Evolutionary conservation across 2,888 invertebrate genomes (phyloP).

Genomic region (Pollenia amentaria): DNA sequence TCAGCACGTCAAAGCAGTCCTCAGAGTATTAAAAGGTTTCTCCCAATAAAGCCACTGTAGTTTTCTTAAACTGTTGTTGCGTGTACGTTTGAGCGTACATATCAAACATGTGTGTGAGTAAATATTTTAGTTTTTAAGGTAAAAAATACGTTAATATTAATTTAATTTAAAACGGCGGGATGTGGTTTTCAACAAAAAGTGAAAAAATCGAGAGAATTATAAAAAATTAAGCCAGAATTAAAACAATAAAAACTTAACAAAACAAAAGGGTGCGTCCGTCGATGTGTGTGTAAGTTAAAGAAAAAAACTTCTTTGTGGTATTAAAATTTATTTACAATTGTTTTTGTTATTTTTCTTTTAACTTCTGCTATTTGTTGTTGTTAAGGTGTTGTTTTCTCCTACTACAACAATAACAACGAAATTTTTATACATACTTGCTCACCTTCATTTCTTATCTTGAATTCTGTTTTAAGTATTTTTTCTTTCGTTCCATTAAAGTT

Average conservation of each 20-base stretch:
- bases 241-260: constrained; percentile 25
- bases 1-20: not conserved
- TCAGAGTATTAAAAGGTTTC: not conserved
- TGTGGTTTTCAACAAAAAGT: constrained; percentile 63
- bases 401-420: not conserved
- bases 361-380: constrained; percentile 12
- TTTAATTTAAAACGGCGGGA: constrained; percentile 73
- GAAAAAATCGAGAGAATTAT: not conserved
- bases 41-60: constrained; percentile 12
- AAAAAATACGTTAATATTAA: constrained; percentile 64
- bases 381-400: constrained; percentile 61
- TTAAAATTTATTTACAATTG: constrained; percentile 43
- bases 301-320: constrained; percentile 38
- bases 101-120: not conserved
- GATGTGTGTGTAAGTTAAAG: not conserved
- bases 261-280: constrained; percentile 69
- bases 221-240: constrained; percentile 38
- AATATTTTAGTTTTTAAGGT: constrained; percentile 23
- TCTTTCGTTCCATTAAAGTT: not conserved
- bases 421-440: constrained; percentile 56
- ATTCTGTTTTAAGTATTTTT: constrained; percentile 38
- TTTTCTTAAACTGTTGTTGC: constrained; percentile 8
- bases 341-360: constrained; percentile 34
- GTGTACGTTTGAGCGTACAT: not conserved
- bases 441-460: constrained; percentile 70